Percentiles rank a stretch among this genome's conserved stretches.
phyloP scores from a whole-genome alignment of 2,797 vertebrate species.

The Chaetophractus vellerosus region DNA sequence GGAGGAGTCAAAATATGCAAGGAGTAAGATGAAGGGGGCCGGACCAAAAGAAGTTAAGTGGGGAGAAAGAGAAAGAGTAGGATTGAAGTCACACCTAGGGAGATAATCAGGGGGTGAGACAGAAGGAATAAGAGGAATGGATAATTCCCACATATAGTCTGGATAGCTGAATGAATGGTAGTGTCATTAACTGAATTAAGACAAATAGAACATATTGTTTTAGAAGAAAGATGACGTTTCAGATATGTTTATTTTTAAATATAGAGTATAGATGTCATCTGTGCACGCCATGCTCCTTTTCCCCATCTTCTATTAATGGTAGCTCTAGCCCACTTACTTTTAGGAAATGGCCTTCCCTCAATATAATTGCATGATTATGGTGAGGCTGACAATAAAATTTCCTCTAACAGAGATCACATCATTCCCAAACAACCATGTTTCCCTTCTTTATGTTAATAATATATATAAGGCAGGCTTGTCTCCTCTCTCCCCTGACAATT shows the following conservation, averaged over 20 bases:
- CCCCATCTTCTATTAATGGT: not conserved
- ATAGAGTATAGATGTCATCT: not conserved
- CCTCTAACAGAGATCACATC: not conserved
- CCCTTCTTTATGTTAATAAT: not conserved
- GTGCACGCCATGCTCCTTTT: not conserved
- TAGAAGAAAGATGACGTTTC: not conserved
- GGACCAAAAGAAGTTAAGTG: not conserved
- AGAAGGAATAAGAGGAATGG: not conserved
- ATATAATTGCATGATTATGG: not conserved
- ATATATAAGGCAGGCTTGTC: not conserved
- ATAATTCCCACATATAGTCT: not conserved
- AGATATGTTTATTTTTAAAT: not conserved
- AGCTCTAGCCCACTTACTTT: not conserved
- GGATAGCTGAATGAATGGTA: not conserved
- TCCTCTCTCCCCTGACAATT: not conserved
- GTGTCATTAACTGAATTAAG: not conserved
- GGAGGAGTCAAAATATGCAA: not conserved
- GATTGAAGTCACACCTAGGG: not conserved
- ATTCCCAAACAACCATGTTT: not conserved
- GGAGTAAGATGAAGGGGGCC: not conserved
- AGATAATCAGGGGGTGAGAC: not conserved
- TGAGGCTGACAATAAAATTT: conserved; percentile 19
- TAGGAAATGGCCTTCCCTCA: too few relatives aligned
- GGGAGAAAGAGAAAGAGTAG: not conserved
- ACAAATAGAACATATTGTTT: conserved; percentile 42